These are phyloP conservation scores for Zaprionus taronus DNA, from an alignment of 1,140 invertebrate genomes.

Conservation along the genomic window DNA sequence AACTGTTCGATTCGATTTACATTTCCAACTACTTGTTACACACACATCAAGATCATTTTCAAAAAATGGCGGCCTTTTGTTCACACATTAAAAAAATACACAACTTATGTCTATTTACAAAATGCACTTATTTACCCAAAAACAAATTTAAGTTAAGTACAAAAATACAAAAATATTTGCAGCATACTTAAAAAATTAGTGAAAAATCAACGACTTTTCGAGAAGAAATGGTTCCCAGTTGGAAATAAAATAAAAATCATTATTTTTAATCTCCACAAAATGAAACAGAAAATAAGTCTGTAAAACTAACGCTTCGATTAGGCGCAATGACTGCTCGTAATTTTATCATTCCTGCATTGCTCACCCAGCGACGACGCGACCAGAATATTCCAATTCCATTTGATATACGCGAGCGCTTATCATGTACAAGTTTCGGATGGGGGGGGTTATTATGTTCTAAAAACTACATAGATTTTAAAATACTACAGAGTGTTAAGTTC, in stretches of 20 bases:
- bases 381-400: conserved; percentile 21
- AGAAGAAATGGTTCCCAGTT: not conserved
- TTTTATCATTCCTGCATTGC: not conserved
- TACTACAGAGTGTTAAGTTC: conserved; percentile 52
- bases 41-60: conserved; percentile 68
- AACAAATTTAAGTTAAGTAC: conserved; percentile 31
- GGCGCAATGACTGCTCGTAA: not conserved
- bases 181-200: not conserved
- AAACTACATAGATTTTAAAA: conserved; percentile 73
- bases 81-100: conserved; percentile 33
- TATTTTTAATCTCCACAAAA: not conserved
- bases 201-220: not conserved
- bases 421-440: conserved; percentile 44
- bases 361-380: not conserved
- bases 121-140: conserved; percentile 34
- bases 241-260: not conserved
- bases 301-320: not conserved
- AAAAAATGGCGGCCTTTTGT: conserved; percentile 55
- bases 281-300: conserved; percentile 1
- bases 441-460: conserved; percentile 54
- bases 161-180: conserved; percentile 56
- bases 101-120: conserved; percentile 73
- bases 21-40: conserved; percentile 60
- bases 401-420: conserved; percentile 36
- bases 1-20: conserved; percentile 46